Evolutionary conservation across 2,113 vertebrate species (phyloP).

Genomic region (Blennius ocellaris): DNA sequence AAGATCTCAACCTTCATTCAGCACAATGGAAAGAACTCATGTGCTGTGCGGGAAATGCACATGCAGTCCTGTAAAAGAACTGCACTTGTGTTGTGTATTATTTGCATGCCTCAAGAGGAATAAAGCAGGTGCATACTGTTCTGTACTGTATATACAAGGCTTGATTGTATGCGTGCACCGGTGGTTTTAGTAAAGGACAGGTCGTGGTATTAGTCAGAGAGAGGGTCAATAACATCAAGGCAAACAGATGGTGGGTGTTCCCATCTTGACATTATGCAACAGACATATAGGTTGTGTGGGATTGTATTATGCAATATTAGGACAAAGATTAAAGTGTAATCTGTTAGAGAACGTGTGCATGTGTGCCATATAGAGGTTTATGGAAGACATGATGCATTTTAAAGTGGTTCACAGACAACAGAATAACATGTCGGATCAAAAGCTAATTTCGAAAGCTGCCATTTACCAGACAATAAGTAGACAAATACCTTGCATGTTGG

Average conservation of each 20-base stretch:
- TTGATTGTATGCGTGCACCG: not conserved
- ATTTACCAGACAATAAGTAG: not conserved
- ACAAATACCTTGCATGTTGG: not conserved
- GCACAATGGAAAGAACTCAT: not conserved
- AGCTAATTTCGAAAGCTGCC: slow-evolving; percentile 18
- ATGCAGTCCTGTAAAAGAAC: not conserved
- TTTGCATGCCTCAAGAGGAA: too few relatives aligned
- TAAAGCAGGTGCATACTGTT: too few relatives aligned
- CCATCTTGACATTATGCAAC: slow-evolving; percentile 32
- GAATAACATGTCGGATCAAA: slow-evolving; percentile 12
- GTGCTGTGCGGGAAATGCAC: too few relatives aligned
- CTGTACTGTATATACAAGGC: too few relatives aligned
- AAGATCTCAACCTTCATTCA: not conserved
- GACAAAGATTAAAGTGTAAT: slow-evolving; percentile 50
- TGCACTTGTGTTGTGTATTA: not conserved
- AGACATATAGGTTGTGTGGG: slow-evolving; percentile 15
- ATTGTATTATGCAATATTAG: slow-evolving; percentile 40
- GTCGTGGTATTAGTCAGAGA: slow-evolving; percentile 10
- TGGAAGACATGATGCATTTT: slow-evolving; percentile 26
- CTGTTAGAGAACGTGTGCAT: slow-evolving; percentile 3
- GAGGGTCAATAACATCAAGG: slow-evolving; percentile 13
- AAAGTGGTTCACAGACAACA: slow-evolving; percentile 4
- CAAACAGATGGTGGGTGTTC: slow-evolving; percentile 54
- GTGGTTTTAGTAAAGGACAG: not conserved
- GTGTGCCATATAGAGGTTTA: slow-evolving; percentile 15